Evolutionary conservation across 2,888 invertebrate species (phyloP).

Genomic region (Abrostola tripartita): DNA sequence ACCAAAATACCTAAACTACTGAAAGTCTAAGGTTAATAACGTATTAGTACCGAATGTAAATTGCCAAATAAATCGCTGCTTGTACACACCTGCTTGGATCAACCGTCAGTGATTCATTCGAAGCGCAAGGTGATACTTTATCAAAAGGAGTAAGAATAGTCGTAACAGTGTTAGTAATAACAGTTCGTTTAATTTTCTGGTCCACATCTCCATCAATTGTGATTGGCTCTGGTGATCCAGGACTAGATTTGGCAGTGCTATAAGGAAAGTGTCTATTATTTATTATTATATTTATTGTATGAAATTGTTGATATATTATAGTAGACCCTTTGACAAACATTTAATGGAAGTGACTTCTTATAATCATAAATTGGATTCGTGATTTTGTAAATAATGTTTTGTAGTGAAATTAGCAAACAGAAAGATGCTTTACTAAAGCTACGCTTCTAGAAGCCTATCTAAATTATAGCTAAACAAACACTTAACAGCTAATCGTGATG

Average conservation of each 20-base stretch:
- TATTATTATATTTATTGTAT: too few species aligned
- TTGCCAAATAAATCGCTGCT: conserved; percentile 6
- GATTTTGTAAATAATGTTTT: not conserved
- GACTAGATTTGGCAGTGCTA: conserved; percentile 90
- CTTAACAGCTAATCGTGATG: conserved; percentile 50
- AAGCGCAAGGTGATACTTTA: conserved; percentile 92
- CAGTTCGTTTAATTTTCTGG: conserved; percentile 71
- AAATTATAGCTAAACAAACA: conserved; percentile 42
- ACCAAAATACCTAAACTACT: too few species aligned
- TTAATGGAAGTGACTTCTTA: too few species aligned
- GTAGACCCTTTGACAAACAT: too few species aligned
- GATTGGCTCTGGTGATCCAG: conserved; percentile 88
- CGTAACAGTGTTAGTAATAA: conserved; percentile 73
- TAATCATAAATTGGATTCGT: not conserved
- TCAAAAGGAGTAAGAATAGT: conserved; percentile 82
- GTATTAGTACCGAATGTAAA: too few species aligned
- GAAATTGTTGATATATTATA: too few species aligned
- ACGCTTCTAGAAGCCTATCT: conserved; percentile 45
- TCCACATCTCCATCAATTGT: conserved; percentile 66
- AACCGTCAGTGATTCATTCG: conserved; percentile 94
- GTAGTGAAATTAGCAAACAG: conserved; percentile 23
- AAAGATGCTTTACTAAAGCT: conserved; percentile 32
- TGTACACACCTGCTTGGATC: conserved; percentile 88
- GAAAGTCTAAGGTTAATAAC: too few species aligned
- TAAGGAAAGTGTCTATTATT: conserved; percentile 51